A percentile compares a stretch with the other conserved stretches of the same genome.
Conservation (phyloP, 2,797 vertebrate genomes). For the Helarctos malayanus region DNA sequence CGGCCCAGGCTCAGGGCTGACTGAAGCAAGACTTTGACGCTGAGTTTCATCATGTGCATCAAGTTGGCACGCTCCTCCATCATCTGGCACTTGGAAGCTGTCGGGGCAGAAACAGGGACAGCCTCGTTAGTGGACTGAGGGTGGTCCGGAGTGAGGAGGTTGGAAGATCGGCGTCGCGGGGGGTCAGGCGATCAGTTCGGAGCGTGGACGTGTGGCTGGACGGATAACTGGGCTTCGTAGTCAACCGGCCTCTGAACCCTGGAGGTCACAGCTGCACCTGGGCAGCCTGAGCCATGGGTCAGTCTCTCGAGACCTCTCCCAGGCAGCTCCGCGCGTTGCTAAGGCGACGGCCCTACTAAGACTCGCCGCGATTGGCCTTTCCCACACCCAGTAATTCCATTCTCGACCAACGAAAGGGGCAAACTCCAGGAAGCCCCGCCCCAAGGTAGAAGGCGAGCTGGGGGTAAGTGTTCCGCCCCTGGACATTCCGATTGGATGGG, state of each 20-base stretch:
- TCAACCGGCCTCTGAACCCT: accelerated
- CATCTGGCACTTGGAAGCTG: conserved; percentile 90
- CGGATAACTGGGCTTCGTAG: not conserved
- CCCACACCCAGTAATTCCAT: too few relatives aligned
- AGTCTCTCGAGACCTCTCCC: not conserved
- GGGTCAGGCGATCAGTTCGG: not conserved
- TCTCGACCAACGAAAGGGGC: conserved; percentile 5
- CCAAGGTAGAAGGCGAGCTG: accelerated
- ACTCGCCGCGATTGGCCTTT: not conserved
- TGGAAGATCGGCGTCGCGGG: accelerated
- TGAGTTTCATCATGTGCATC: conserved; percentile 99
- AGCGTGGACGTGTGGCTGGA: not conserved
- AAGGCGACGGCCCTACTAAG: conserved; percentile 14
- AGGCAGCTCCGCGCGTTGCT: conserved; percentile 17
- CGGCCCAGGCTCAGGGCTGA: conserved; percentile 96
- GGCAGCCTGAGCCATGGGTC: accelerated
- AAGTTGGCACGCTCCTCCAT: conserved; percentile 97
- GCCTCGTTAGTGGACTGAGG: not conserved
- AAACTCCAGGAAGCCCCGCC: not conserved
- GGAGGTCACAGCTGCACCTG: not conserved
- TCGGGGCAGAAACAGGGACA: not conserved
- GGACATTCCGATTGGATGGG: not conserved
- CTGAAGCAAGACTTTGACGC: conserved; percentile 97
- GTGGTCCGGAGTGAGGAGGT: not conserved
- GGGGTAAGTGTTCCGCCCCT: accelerated